Evolutionary conservation across 2,888 invertebrate genomes (phyloP), one percentile per base, ranked within the genome.

Genomic region (Belgica antarctica): DNA sequence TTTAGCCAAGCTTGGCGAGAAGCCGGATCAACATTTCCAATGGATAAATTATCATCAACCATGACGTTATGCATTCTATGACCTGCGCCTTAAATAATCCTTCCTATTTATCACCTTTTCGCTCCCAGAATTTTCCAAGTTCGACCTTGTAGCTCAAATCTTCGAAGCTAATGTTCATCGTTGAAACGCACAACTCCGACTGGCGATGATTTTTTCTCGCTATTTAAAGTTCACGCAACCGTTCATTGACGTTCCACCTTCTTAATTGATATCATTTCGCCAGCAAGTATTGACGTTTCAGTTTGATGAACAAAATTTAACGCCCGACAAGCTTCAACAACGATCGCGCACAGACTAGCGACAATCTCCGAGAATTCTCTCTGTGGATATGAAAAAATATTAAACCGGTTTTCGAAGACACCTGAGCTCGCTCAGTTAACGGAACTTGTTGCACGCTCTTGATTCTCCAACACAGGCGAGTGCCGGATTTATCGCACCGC

Each of bases 301-400:
- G 41, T 15, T 5, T 10, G 10, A 15, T n/a, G 41, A 41, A 41
- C 2, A n/a, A 41, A 41, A 41, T n/a, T 34, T 41, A 10, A 10
- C 10, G 41, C 15, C 15, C 41, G 41, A 12, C n/a, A 10, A 10
- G 41, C 8, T n/a, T 41, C 41, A 41, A 41, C 41, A 41, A 41
- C 41, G 41, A n/a, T 2, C 15, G 41, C 34, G 34, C 34, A 8
- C 34, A 12, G n/a, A n/a, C n/a, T n/a, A n/a, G n/a, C n/a, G n/a
- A n/a, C n/a, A n/a, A n/a, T n/a, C n/a, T n/a, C n/a, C 4, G 10
- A 41, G n/a, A 41, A 41, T 41, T 41, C 41, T 41, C 41, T 41
- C 41, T n/a, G n/a, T n/a, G 41, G 41, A 41, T 41, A 41, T 41
- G 41, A n/a, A 41, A 41, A 41, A n/a, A 41, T n/a, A 41, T 34